These are phyloP conservation scores for Microhierax caerulescens DNA, from an alignment of 2,797 vertebrate genomes.

Conservation along the genomic window DNA sequence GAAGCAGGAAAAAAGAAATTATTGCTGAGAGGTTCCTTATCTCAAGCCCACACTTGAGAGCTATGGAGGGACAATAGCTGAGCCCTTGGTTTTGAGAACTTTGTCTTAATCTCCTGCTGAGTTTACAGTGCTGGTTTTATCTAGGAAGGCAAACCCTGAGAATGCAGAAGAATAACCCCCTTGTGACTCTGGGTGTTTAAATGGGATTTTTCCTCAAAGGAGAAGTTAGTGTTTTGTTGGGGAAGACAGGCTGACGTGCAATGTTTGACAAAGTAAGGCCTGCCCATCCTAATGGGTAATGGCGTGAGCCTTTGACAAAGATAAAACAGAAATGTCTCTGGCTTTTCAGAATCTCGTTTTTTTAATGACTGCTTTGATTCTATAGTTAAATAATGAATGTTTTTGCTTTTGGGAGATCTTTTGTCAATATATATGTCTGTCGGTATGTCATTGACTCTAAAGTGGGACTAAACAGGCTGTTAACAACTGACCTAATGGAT, in stretches of 20 bases:
- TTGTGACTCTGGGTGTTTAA: not conserved
- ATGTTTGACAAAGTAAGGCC: not conserved
- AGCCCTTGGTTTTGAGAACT: conserved; percentile 39
- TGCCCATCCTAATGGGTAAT: not conserved
- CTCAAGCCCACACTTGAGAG: not conserved
- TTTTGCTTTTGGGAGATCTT: not conserved
- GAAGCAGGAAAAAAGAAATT: conserved; percentile 20
- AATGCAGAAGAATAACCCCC: conserved; percentile 4
- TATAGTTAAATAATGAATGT: not conserved
- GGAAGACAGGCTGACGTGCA: not conserved
- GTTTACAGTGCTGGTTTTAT: conserved; percentile 55
- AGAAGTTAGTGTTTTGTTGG: not conserved
- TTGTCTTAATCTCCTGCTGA: conserved; percentile 40
- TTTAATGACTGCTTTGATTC: not conserved
- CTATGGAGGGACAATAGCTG: conserved; percentile 13
- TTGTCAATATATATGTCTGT: not conserved
- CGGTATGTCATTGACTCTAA: not conserved
- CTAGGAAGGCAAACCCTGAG: conserved; percentile 24
- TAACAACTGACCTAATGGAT: not conserved
- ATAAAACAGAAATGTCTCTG: not conserved
- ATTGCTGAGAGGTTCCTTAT: conserved; percentile 29
- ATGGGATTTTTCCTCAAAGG: not conserved
- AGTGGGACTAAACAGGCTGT: not conserved
- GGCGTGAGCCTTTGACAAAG: not conserved
- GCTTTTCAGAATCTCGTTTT: not conserved